Base-by-base conservation (phyloP, 2,113 vertebrate species). In the Pomatostomus ruficeps region DNA sequence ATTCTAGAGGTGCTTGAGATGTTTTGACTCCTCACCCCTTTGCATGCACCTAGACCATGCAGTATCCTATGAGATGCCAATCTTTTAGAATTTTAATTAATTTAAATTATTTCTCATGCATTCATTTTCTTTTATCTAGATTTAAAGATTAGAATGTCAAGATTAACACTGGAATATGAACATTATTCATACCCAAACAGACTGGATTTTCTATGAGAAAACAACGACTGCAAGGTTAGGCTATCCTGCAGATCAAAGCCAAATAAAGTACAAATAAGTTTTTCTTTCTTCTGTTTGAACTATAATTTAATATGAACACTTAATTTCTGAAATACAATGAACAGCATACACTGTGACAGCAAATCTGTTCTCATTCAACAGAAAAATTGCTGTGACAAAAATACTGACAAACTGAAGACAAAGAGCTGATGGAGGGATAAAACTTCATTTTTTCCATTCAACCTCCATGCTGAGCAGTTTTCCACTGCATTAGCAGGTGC, bases 251-350 rank as follows among this genome's bases (percentile, higher is more conserved):
- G 59, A 89, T 70, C 42, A 83, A 88, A 89, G 71, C 16, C 68
- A 70, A 91, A 89, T 70, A 73, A 79, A 76, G 46, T 67, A 45
- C 42, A 83, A 76, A 28, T 31, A 83, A 80, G 31, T 77, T 88
- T 85, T 70, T 57, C 75, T 11, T 95, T 92, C 35, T 55, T 82
- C 58, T 94, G 10, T 59, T 82, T 36, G 36, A 96, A 45, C 20
- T 42, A 9, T 59, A 85, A 88, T 40, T 94, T 83, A 91, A 58
- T 74, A 91, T 13, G 25, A 91, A 57, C 52, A 48, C 38, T 79
- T 91, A 79, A 68, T 87, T 92, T 93, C 66, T 85, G 74, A 85
- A 93, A 85, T 88, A 55, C 46, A 93, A 46, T 40, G 59, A 67
- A 74, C 58, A 79, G 73, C 33, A 80, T 62, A 85, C 12, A 77